Conservation (phyloP, 2,888 invertebrate genomes). For the Crossocerus cetratus region DNA sequence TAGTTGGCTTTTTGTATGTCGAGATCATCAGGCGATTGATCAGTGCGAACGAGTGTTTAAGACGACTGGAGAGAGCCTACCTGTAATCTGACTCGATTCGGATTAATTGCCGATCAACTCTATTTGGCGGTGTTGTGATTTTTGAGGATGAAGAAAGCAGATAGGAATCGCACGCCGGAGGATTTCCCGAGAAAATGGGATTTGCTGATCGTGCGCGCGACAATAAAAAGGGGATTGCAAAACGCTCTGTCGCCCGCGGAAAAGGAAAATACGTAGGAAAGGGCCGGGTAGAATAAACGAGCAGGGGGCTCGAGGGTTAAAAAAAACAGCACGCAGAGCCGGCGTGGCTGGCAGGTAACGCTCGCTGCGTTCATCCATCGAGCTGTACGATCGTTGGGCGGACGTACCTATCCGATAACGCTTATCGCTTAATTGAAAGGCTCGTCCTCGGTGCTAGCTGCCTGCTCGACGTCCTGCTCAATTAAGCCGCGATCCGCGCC, state of each 20-base stretch:
- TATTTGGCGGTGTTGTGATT: conserved; percentile 14
- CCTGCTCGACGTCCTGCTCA: conserved; percentile 50
- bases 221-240: conserved; percentile 35
- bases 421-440: conserved; percentile 67
- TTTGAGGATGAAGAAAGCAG: background rate
- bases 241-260: conserved; percentile 31
- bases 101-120: conserved; percentile 25
- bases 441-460: conserved; percentile 44
- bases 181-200: conserved; percentile 57
- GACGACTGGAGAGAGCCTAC: no score
- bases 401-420: conserved; percentile 57
- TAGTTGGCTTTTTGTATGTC: no score
- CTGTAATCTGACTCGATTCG: no score
- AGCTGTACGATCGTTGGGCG: conserved; percentile 37
- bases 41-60: no score
- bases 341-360: conserved; percentile 39
- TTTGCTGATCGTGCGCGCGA: conserved; percentile 39
- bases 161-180: conserved; percentile 12
- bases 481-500: conserved; percentile 51
- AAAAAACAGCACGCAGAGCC: conserved; percentile 39
- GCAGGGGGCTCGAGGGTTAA: background rate
- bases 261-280: conserved; percentile 46
- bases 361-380: conserved; percentile 35
- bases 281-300: conserved; percentile 8
- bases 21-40: no score